Evolutionary conservation across 2,797 vertebrate species (phyloP).

Genomic region (Xerus rutilus): DNA sequence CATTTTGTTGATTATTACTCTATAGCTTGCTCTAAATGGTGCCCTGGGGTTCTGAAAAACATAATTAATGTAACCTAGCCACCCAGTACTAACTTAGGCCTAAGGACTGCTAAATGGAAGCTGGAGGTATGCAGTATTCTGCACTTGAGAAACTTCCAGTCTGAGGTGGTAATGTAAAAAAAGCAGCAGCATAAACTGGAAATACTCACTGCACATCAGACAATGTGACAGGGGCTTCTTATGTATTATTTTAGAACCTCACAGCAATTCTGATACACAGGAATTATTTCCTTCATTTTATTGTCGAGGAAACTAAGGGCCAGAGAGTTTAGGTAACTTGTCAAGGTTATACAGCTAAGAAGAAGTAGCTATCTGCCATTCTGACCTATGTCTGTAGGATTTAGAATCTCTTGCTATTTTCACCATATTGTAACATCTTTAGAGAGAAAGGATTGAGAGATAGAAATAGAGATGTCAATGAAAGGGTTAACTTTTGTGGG

Average conservation of each 20-base stretch:
- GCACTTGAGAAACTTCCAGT: not conserved
- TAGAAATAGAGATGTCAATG: not conserved
- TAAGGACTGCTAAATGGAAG: conserved; percentile 32
- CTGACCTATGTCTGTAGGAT: not conserved
- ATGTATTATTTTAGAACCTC: not conserved
- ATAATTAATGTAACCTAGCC: not conserved
- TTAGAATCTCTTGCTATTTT: not conserved
- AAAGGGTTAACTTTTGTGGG: not conserved
- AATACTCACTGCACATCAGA: not conserved
- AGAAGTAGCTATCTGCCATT: not conserved
- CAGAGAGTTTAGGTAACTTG: not conserved
- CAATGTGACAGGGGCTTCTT: not conserved
- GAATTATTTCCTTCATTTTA: not conserved
- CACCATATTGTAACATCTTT: not conserved
- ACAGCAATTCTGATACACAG: not conserved
- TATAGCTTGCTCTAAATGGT: not conserved
- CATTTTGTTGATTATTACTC: not conserved
- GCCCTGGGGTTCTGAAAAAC: not conserved
- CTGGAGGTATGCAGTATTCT: not conserved
- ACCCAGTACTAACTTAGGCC: not conserved
- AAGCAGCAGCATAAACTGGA: not conserved
- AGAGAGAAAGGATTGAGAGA: not conserved
- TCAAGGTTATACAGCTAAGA: not conserved
- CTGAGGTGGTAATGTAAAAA: not conserved
- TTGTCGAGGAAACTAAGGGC: not conserved